These are phyloP conservation scores for Herpailurus yagouaroundi DNA, from an alignment of 2,113 vertebrate species.

Conservation along the genomic window DNA sequence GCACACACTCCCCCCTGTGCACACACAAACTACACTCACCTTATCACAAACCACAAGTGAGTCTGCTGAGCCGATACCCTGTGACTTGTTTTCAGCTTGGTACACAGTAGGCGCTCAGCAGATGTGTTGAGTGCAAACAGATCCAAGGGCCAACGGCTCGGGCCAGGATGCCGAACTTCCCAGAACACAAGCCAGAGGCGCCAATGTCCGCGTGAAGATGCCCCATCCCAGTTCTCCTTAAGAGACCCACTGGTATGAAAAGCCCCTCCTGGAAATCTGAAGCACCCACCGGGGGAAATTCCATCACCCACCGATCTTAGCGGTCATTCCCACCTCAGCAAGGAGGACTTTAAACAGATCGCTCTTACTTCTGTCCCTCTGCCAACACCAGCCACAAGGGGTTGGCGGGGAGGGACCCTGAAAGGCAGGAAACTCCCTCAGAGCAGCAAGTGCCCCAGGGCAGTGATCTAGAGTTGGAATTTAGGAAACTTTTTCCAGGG, in stretches of 20 bases:
- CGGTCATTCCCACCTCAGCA: background rate
- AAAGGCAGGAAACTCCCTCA: no score
- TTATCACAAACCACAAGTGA: fast-evolving
- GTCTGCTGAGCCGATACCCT: background rate
- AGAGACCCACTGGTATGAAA: background rate
- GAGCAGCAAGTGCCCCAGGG: no score
- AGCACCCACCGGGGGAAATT: background rate
- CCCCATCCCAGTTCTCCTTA: background rate
- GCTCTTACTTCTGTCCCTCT: background rate
- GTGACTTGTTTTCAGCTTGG: background rate
- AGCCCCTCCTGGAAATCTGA: background rate
- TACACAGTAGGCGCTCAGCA: background rate
- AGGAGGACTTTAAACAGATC: background rate
- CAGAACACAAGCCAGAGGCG: background rate
- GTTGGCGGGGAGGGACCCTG: background rate
- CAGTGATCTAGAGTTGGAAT: background rate
- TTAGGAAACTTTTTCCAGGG: background rate
- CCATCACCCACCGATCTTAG: background rate
- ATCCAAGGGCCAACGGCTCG: background rate
- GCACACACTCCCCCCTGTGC: fast-evolving
- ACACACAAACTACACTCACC: no score
- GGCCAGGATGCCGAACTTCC: background rate
- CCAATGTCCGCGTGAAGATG: background rate
- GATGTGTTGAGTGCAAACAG: no score
- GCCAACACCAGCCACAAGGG: background rate